These are phyloP conservation scores for Folsomia candida DNA, from an alignment of 2,888 invertebrate species.

Conservation along the genomic window DNA sequence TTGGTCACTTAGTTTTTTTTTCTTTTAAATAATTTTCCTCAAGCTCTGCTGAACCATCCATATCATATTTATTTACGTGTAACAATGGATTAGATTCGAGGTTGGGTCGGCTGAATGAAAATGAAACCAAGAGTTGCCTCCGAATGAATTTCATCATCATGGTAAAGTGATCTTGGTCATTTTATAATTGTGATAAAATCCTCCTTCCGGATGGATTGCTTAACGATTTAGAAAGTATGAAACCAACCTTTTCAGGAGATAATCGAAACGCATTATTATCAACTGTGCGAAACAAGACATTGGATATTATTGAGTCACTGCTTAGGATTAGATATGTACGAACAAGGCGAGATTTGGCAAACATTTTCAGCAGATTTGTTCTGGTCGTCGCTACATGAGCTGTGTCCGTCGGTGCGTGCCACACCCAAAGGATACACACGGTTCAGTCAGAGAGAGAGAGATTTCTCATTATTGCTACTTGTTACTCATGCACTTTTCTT, in stretches of 20 bases:
- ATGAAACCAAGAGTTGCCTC: background rate
- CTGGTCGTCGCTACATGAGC: background rate
- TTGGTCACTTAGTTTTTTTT: too few species aligned
- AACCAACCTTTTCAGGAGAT: background rate
- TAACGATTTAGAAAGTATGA: background rate
- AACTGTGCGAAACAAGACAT: background rate
- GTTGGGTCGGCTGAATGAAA: too few species aligned
- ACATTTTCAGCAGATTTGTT: background rate
- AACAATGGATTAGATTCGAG: too few species aligned
- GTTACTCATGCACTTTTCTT: background rate
- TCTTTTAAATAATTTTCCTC: too few species aligned
- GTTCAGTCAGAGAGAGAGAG: too few species aligned
- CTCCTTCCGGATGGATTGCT: background rate
- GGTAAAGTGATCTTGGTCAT: too few species aligned
- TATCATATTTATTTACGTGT: too few species aligned
- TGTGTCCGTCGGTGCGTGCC: slow-evolving; percentile 3
- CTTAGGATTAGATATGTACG: too few species aligned
- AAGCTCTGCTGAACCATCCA: too few species aligned
- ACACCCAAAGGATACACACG: too few species aligned
- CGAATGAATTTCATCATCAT: background rate
- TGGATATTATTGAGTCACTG: too few species aligned
- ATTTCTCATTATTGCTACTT: background rate
- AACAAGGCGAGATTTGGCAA: background rate
- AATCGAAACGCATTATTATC: background rate
- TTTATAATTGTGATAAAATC: background rate